Conservation (phyloP, 2,797 vertebrate species). For the Sarcophilus harrisii region DNA sequence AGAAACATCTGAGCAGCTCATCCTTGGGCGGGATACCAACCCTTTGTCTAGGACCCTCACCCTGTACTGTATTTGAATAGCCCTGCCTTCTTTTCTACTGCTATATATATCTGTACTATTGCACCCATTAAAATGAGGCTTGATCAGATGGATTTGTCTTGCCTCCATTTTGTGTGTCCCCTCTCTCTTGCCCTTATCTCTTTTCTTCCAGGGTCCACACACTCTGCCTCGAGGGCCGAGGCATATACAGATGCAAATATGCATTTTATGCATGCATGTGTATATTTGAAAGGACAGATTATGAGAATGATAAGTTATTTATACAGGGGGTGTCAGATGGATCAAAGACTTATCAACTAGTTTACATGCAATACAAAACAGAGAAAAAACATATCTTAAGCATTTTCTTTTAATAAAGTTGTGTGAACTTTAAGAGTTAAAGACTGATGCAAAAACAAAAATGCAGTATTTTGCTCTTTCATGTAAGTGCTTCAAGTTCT, state of each 20-base stretch:
- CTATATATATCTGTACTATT: too few relatives aligned
- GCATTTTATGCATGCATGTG: background rate
- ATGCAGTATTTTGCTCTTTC: background rate
- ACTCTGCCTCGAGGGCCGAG: too few relatives aligned
- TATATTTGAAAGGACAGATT: background rate
- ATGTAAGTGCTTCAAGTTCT: background rate
- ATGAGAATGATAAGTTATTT: conserved; percentile 33
- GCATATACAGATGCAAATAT: background rate
- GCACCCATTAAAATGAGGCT: too few relatives aligned
- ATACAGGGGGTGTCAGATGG: conserved; percentile 1
- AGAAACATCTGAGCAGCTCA: too few relatives aligned
- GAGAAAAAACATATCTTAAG: conserved; percentile 14
- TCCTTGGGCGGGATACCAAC: too few relatives aligned
- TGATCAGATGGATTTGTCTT: too few relatives aligned
- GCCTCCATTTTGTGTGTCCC: too few relatives aligned
- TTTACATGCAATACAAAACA: background rate
- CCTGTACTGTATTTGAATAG: too few relatives aligned
- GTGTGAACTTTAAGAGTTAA: conserved; percentile 6
- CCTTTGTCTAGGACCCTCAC: too few relatives aligned
- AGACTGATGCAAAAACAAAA: conserved; percentile 28
- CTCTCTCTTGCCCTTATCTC: too few relatives aligned
- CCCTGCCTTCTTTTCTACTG: too few relatives aligned
- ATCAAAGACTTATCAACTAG: conserved; percentile 35
- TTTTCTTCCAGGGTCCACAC: too few relatives aligned
- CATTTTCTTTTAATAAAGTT: conserved; percentile 2